Evolutionary conservation across 2,113 vertebrate genomes (phyloP), one percentile per base, ranked within the genome.

Genomic region (Neoarius graeffei): DNA sequence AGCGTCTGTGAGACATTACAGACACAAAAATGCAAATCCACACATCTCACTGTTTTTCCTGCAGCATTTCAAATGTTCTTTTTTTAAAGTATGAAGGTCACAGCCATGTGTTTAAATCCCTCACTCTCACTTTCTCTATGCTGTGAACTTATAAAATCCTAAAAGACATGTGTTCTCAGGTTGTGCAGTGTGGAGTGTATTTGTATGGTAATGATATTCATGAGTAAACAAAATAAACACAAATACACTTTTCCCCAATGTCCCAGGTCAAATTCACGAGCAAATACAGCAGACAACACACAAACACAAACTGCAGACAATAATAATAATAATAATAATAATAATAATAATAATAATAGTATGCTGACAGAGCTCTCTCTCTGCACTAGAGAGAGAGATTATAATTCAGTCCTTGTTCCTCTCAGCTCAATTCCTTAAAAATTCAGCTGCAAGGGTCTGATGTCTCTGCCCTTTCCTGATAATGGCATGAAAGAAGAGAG

Each of bases 381-480:
- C 62, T 64, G 35, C 35, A 35, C 35, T 2, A 35, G 35, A 42
- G 67, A 71, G 71, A 48, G 13, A 35, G 30, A 74, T 74, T 74
- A 48, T 48, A 74, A 74, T 74, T 74, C 71, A 74, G 35, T 8
- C 19, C 35, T 74, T 74, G 71, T 74, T 74, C 35, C 35, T 74
- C 35, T 74, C 71, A 74, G 71, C 35, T 74, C 19, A 20, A 35
- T 74, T 42, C 71, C 71, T 20, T 74, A 74, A 48, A 74, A 74
- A 48, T 48, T 74, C 35, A 48, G 35, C 35, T 35, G 71, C 7
- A 19, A 74, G 71, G 35, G 35, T 74, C 71, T 74, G 48, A 74
- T 74, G 35, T 74, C 71, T 74, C 71, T 23, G 71, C 19, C 35
- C 71, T 74, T 74, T 74, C 20, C 71, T 48, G 71, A 74, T 48